A percentile compares a stretch with the other conserved stretches of the same genome.
Evolutionary conservation across 1,140 invertebrate genomes (phyloP).

Genomic region (Mamestra configurata): DNA sequence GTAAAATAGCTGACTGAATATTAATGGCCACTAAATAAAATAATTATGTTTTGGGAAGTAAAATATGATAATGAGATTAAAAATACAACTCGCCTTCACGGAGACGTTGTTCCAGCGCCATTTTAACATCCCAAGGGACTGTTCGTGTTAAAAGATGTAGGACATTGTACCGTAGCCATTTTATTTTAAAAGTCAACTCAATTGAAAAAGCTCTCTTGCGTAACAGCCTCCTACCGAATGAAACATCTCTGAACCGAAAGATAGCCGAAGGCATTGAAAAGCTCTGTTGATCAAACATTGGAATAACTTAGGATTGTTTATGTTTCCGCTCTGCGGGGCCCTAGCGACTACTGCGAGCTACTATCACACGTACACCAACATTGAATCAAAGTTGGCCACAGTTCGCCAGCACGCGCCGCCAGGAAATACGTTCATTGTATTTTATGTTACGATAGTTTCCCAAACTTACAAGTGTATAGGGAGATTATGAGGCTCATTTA

Average conservation of each 20-base stretch:
- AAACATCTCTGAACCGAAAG: not conserved
- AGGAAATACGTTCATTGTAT: conserved; percentile 41
- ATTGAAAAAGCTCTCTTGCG: not conserved
- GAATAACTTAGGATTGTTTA: conserved; percentile 15
- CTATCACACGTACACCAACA: conserved; percentile 17
- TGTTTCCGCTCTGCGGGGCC: not conserved
- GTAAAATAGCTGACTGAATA: conserved; percentile 28
- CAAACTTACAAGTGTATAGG: conserved; percentile 38
- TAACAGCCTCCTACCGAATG: not conserved
- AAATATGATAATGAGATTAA: conserved; percentile 9
- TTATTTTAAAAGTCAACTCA: no score
- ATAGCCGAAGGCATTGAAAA: not conserved
- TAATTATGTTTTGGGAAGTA: conserved; percentile 15
- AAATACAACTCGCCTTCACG: not conserved
- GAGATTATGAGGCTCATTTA: conserved; percentile 35
- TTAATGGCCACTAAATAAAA: conserved; percentile 14
- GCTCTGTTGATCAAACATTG: conserved; percentile 6
- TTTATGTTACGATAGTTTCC: conserved; percentile 39
- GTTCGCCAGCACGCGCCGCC: not conserved
- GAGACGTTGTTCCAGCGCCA: not conserved
- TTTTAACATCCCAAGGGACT: not conserved
- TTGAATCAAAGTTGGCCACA: conserved; percentile 38
- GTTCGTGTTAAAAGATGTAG: no score
- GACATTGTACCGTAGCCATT: no score
- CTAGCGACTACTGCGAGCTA: not conserved